Conservation (phyloP, 2,113 vertebrate genomes). For the Lethenteron camtschaticum region DNA sequence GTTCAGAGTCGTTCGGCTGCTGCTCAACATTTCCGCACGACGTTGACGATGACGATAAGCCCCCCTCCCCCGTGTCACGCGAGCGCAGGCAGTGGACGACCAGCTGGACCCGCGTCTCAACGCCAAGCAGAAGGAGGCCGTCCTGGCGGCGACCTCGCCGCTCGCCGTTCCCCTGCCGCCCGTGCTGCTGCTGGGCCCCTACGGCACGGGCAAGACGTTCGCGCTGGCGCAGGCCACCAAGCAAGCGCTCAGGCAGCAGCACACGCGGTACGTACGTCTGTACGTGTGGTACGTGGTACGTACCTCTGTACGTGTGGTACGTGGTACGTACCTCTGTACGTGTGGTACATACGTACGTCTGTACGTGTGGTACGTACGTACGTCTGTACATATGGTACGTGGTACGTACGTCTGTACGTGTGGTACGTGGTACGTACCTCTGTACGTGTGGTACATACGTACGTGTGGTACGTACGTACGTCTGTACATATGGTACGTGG, state of each 20-base stretch:
- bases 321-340: no score
- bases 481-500: no score
- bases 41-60: background rate
- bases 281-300: background rate
- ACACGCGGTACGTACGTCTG: slow-evolving; percentile 40
- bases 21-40: background rate
- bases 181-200: slow-evolving; percentile 90
- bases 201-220: slow-evolving; percentile 96
- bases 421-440: background rate
- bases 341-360: background rate
- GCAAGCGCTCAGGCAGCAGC: slow-evolving; percentile 82
- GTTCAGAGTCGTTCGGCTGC: background rate
- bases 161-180: slow-evolving; percentile 61
- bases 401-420: background rate
- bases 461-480: background rate
- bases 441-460: background rate
- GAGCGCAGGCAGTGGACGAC: slow-evolving; percentile 71
- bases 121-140: slow-evolving; percentile 93
- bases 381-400: no score
- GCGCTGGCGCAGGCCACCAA: slow-evolving; percentile 94
- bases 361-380: background rate
- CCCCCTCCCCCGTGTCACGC: no score
- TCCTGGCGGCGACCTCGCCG: slow-evolving; percentile 87
- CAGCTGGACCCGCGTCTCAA: slow-evolving; percentile 92
- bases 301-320: no score